These are phyloP conservation scores for Venusia cambrica DNA, from an alignment of 2,888 invertebrate species.

Conservation along the genomic window DNA sequence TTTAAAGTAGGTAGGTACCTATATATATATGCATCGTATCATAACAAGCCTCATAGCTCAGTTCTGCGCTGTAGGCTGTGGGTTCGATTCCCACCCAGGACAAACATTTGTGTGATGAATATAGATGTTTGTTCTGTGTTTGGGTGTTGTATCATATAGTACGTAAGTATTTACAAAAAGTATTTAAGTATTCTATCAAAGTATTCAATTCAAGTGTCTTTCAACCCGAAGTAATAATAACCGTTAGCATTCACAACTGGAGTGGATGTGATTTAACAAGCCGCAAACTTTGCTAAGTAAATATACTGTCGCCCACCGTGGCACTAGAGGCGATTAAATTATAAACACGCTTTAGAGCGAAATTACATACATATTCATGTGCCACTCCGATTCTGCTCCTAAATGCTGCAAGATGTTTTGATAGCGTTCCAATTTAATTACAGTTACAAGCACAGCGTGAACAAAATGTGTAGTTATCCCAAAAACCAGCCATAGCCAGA, in stretches of 20 bases:
- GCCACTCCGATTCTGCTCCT: slow-evolving; percentile 27
- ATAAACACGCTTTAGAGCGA: slow-evolving; percentile 41
- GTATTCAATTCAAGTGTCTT: slow-evolving; percentile 3
- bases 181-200: no score
- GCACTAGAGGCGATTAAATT: slow-evolving; percentile 45
- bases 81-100: no score
- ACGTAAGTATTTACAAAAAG: no score
- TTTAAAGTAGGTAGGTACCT: no score
- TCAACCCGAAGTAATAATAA: slow-evolving; percentile 30
- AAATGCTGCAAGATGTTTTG: slow-evolving; percentile 26
- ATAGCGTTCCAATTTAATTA: slow-evolving; percentile 27
- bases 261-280: slow-evolving; percentile 36
- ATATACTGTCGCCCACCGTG: slow-evolving; percentile 43
- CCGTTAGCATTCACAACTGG: slow-evolving; percentile 33
- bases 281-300: slow-evolving; percentile 47
- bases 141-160: no score
- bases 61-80: no score
- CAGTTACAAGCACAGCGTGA: slow-evolving; percentile 2
- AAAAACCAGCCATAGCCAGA: no score
- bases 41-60: no score
- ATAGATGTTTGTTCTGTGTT: slow-evolving; percentile 24
- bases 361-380: slow-evolving; percentile 56
- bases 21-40: no score
- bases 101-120: no score
- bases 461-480: slow-evolving; percentile 5